Evolutionary conservation across 2,888 invertebrate species (phyloP), one percentile per base, ranked within the genome.

Genomic region (Chrysodeixis includens): DNA sequence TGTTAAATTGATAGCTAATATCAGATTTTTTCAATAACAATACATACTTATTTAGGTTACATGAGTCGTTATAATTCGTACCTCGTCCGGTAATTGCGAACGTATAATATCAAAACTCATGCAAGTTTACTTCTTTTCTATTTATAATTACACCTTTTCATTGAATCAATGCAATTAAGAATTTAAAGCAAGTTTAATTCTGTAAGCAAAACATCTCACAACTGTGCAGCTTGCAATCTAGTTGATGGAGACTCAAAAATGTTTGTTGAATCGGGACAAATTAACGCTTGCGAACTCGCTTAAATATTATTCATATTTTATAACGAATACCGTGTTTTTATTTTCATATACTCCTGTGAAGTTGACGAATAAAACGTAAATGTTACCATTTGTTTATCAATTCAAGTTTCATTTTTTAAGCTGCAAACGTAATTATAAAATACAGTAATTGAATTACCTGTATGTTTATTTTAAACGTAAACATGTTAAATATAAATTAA

Each of bases 221-320:
- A 74, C 67, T 67, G 53, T 70, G 51, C 70, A 73, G 66, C 60
- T 52, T 59, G 69, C 71, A 60, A 78, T 79, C 67, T 68, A 69
- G 66, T 74, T 79, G 74, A 83, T 79, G 66, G 76, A 81, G 62
- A 75, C 77, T 77, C 68, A 72, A 78, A 79, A 82, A 74, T 77
- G 75, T 71, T 81, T 76, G 78, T 76, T 81, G 77, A 83, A 84
- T 78, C 60, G 79, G 68, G 70, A 78, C 74, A 82, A 83, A 83
- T 84, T 79, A 82, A 83, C 68, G 69, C 58, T 69, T 58, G 56
- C 64, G 62, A 74, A 81, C 64, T 74, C 3, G 56, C 74, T 77
- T 55, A 70, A 84, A 76, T 76, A 76, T 82, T 79, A 78, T 83
- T 83, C 79, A 74, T 69, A 74, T 74, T 72, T 69, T 61, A 78